Evolutionary conservation across 2,888 invertebrate species (phyloP).

Genomic region (Cheilosia pagana): DNA sequence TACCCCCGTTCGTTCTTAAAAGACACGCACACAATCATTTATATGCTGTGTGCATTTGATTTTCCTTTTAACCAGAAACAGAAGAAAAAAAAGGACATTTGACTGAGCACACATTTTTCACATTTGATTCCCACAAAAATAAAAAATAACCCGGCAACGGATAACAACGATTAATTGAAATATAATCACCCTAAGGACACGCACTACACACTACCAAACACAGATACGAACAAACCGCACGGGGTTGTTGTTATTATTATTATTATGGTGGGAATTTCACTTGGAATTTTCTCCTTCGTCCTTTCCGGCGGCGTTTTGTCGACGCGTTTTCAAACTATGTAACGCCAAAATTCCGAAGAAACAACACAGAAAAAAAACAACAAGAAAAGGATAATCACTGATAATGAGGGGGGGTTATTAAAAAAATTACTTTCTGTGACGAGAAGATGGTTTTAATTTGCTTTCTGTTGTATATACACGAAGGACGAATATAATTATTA

Average conservation of each 20-base stretch:
- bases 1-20: conserved; percentile 36
- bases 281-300: conserved; percentile 22
- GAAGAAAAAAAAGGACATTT: conserved; percentile 60
- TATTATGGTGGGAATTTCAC: conserved; percentile 48
- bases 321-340: conserved; percentile 6
- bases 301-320: conserved; percentile 44
- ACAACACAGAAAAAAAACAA: background rate
- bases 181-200: conserved; percentile 51
- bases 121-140: conserved; percentile 5
- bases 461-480: background rate
- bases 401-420: conserved; percentile 46
- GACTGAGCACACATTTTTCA: conserved; percentile 22
- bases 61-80: background rate
- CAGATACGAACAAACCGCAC: conserved; percentile 25
- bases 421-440: conserved; percentile 36
- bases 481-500: conserved; percentile 40
- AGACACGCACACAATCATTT: conserved; percentile 46
- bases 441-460: background rate
- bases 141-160: conserved; percentile 35
- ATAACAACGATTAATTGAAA: conserved; percentile 61
- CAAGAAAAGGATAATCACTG: conserved; percentile 44
- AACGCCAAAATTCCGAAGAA: background rate
- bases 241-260: conserved; percentile 27
- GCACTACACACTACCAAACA: conserved; percentile 23
- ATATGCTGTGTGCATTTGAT: conserved; percentile 24